A percentile compares a stretch with the other conserved stretches of the same genome.
Evolutionary conservation across 2,797 vertebrate species (phyloP).

Genomic region (Sebastes taczanowskii): DNA sequence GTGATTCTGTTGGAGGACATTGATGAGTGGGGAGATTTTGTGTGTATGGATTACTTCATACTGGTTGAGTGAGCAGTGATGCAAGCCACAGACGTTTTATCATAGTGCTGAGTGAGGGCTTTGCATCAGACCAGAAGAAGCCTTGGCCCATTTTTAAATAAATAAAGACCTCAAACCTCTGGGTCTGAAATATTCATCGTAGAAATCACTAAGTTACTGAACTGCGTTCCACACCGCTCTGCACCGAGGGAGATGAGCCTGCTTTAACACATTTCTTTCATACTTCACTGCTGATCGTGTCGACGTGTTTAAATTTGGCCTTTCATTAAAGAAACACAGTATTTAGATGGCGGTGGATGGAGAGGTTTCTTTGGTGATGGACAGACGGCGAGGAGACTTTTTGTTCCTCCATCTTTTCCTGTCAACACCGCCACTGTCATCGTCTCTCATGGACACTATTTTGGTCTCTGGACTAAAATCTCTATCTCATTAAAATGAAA

Average conservation of each 20-base stretch:
- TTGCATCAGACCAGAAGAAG: conserved; percentile 64
- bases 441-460: conserved; percentile 39
- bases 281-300: background rate
- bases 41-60: conserved; percentile 6
- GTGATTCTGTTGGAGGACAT: conserved; percentile 37
- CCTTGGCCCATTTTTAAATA: conserved; percentile 71
- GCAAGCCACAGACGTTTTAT: conserved; percentile 35
- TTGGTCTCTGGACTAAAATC: conserved; percentile 17
- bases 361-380: background rate
- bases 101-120: conserved; percentile 61
- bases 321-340: conserved; percentile 2
- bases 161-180: conserved; percentile 71
- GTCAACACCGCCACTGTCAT: conserved; percentile 19
- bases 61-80: conserved; percentile 30
- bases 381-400: background rate
- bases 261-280: conserved; percentile 25
- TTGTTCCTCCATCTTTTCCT: conserved; percentile 18
- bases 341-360: background rate
- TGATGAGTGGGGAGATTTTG: background rate
- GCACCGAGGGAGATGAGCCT: conserved; percentile 24
- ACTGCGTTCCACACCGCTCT: conserved; percentile 28
- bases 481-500: conserved; percentile 26
- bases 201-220: conserved; percentile 64
- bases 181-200: conserved; percentile 77
- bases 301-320: conserved; percentile 9